Evolutionary conservation across 2,888 invertebrate species (phyloP).

Genomic region (Hydrotaea cyrtoneurina): DNA sequence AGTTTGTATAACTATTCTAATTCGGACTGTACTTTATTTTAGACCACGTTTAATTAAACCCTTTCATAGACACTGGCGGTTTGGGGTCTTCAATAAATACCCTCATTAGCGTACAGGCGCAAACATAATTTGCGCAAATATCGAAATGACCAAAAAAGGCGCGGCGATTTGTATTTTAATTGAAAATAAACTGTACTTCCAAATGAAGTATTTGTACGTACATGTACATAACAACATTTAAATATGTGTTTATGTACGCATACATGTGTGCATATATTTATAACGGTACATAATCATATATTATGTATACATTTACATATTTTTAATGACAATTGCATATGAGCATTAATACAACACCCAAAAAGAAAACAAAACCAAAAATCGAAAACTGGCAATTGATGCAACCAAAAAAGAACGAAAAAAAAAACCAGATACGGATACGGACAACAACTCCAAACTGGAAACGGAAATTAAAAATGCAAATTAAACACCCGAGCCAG

Average conservation of each 20-base stretch:
- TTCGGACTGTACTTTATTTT: too few relatives aligned
- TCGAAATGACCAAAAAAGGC: too few relatives aligned
- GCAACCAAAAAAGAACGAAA: background rate
- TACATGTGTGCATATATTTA: background rate
- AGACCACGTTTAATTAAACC: too few relatives aligned
- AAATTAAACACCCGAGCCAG: constrained; percentile 50
- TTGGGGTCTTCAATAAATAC: background rate
- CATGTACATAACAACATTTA: background rate
- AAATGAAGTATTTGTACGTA: background rate
- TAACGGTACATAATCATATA: constrained; percentile 30
- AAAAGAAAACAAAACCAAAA: constrained; percentile 29
- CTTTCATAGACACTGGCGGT: too few relatives aligned
- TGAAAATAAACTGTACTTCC: constrained; percentile 8
- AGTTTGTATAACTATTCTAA: too few relatives aligned
- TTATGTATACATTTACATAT: constrained; percentile 23
- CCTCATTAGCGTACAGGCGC: background rate
- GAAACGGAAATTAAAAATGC: constrained; percentile 63
- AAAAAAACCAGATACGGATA: background rate
- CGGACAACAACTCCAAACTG: background rate
- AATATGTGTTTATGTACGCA: background rate
- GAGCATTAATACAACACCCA: constrained; percentile 34
- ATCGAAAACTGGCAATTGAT: constrained; percentile 21
- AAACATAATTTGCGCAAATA: too few relatives aligned
- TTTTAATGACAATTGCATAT: constrained; percentile 28
- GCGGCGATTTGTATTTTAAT: background rate